Conservation (phyloP, 1,140 invertebrate species). For the Parasteatoda tepidariorum region DNA sequence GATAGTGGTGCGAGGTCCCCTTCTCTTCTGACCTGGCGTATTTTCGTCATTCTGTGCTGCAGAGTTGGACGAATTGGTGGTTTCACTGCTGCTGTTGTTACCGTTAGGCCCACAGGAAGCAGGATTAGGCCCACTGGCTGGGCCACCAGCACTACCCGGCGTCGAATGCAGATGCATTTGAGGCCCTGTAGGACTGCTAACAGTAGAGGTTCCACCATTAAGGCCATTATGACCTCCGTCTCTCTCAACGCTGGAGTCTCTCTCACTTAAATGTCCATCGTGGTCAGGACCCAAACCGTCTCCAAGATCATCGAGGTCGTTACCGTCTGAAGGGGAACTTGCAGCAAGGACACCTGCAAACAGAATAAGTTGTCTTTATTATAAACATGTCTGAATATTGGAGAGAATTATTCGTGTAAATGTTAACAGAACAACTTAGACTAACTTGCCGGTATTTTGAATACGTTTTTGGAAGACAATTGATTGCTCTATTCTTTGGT, state of each 20-base stretch:
- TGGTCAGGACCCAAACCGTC: slow-evolving; percentile 29
- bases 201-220: slow-evolving; percentile 24
- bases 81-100: slow-evolving; percentile 19
- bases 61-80: slow-evolving; percentile 16
- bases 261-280: slow-evolving; percentile 33
- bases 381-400: too few species aligned
- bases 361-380: background rate
- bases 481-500: too few species aligned
- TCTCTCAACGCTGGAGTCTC: slow-evolving; percentile 57
- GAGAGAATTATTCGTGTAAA: too few species aligned
- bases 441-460: too few species aligned
- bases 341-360: slow-evolving; percentile 40
- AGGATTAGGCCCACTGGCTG: background rate
- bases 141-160: background rate
- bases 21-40: slow-evolving; percentile 85
- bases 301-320: slow-evolving; percentile 57
- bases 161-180: background rate
- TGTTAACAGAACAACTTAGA: too few species aligned
- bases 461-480: too few species aligned
- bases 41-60: slow-evolving; percentile 79
- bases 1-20: slow-evolving; percentile 97
- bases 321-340: slow-evolving; percentile 50
- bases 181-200: slow-evolving; percentile 19
- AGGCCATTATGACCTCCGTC: slow-evolving; percentile 28
- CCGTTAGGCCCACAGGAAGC: background rate